Percentiles rank a stretch among this genome's conserved stretches.
phyloP scores from a whole-genome alignment of 2,797 vertebrate species.

The Sebastes iracundus region DNA sequence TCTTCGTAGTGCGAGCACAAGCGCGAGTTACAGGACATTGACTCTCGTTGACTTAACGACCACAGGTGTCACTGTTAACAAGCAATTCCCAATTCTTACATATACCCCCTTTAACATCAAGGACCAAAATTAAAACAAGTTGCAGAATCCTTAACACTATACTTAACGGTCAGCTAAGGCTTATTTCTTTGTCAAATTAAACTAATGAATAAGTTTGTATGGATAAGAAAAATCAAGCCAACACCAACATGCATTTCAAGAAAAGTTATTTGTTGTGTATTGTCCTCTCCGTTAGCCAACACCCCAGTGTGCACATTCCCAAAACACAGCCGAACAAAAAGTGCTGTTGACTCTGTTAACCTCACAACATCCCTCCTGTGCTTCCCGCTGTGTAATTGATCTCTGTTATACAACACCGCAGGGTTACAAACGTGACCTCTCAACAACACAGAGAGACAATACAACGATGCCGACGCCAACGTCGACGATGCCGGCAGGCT shows the following conservation, averaged over 20 bases:
- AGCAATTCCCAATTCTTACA: no score
- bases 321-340: slow-evolving; percentile 26
- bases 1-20: no score
- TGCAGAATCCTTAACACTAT: neutral
- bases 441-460: neutral
- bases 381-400: slow-evolving; percentile 55
- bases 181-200: neutral
- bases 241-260: neutral
- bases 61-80: no score
- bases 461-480: neutral
- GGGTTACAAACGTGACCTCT: slow-evolving; percentile 44
- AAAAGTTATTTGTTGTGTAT: neutral
- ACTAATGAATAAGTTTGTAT: neutral
- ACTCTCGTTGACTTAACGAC: no score
- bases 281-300: neutral
- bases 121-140: neutral
- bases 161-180: neutral
- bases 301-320: neutral
- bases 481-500: neutral
- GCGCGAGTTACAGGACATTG: no score
- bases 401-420: slow-evolving; percentile 69
- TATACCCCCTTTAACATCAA: no score
- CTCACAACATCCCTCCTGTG: slow-evolving; percentile 28
- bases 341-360: neutral
- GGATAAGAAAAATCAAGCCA: neutral